Evolutionary conservation across 2,888 invertebrate species (phyloP).

Genomic region (Volucella bombylans): DNA sequence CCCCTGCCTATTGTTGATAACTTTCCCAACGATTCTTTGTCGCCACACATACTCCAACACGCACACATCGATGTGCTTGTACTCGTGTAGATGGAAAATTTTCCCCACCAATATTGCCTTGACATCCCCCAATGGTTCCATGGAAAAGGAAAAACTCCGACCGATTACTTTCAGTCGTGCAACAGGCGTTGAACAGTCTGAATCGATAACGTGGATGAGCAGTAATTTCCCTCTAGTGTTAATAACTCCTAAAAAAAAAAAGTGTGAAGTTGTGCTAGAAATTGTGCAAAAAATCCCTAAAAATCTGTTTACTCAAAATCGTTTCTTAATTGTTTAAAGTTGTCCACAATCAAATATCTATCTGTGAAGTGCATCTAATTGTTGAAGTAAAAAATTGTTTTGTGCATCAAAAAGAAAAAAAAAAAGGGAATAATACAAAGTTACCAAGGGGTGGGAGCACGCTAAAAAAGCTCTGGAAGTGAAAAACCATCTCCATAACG

Average conservation of each 20-base stretch:
- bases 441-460: constrained; percentile 5
- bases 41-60: constrained; percentile 20
- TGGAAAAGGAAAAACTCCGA: constrained; percentile 26
- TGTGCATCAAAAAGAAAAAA: too few species aligned
- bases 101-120: background rate
- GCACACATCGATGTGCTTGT: background rate
- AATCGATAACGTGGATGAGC: constrained; percentile 24
- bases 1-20: constrained; percentile 24
- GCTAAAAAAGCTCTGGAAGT: constrained; percentile 36
- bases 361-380: too few species aligned
- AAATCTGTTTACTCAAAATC: background rate
- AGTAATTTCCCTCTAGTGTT: constrained; percentile 9
- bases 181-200: constrained; percentile 69
- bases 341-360: too few species aligned
- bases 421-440: background rate
- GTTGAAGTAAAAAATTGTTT: too few species aligned
- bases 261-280: constrained; percentile 23
- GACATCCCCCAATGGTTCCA: background rate
- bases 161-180: constrained; percentile 62
- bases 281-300: constrained; percentile 3
- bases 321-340: too few species aligned
- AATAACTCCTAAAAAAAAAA: constrained; percentile 21
- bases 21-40: constrained; percentile 39
- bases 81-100: background rate
- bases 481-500: constrained; percentile 26